These are phyloP conservation scores for Cyprinodon brontotheroides DNA, from an alignment of 2,113 vertebrate species.

Conservation along the genomic window DNA sequence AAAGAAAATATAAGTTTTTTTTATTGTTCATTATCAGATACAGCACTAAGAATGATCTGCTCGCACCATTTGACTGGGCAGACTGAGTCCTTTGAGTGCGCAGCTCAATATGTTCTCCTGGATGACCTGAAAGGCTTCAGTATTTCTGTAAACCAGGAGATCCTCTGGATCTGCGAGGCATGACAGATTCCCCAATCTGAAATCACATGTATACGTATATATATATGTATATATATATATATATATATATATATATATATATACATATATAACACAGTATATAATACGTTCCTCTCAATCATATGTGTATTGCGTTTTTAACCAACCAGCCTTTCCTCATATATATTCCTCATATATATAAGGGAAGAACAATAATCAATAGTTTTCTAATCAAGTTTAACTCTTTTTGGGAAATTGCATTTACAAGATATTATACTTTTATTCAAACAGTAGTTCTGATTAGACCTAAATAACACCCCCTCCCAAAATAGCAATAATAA, in stretches of 20 bases:
- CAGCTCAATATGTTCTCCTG: constrained; percentile 73
- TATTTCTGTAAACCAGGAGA: constrained; percentile 69
- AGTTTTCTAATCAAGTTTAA: too few relatives aligned
- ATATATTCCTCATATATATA: background rate
- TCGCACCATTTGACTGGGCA: constrained; percentile 77
- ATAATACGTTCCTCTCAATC: too few relatives aligned
- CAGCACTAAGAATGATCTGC: background rate
- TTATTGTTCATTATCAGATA: background rate
- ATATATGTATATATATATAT: too few relatives aligned
- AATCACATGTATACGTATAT: constrained; percentile 7
- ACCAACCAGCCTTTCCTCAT: too few relatives aligned
- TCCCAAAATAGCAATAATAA: too few relatives aligned
- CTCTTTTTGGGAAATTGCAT: too few relatives aligned
- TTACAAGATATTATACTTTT: too few relatives aligned
- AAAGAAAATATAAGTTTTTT: background rate
- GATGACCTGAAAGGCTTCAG: constrained; percentile 66
- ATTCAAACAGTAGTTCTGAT: too few relatives aligned
- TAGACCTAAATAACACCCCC: too few relatives aligned
- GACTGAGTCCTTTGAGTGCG: constrained; percentile 44
- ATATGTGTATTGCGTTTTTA: too few relatives aligned
- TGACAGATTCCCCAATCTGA: constrained; percentile 73
- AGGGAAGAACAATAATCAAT: background rate
- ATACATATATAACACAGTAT: too few relatives aligned
- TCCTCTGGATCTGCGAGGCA: constrained; percentile 74
- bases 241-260: too few relatives aligned